Conservation (phyloP, 2,113 vertebrate genomes). For the Rhodinocichla rosea region DNA sequence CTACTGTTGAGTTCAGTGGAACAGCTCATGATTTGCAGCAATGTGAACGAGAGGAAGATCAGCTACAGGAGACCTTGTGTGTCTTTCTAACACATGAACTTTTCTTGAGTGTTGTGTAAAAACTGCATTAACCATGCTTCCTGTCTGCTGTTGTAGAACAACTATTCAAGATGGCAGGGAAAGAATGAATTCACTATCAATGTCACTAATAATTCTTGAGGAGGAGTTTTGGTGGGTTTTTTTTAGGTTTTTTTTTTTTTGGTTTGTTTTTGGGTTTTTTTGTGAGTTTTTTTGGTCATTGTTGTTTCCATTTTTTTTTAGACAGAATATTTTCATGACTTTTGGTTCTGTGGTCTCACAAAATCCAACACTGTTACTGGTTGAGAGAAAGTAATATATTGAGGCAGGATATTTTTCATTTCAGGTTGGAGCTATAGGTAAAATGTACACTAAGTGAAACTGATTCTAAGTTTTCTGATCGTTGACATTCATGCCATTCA, state of each 20-base stretch:
- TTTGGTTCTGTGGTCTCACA: neutral
- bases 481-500: neutral
- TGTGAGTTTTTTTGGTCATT: neutral
- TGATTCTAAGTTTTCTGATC: neutral
- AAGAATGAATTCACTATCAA: neutral
- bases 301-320: neutral
- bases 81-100: neutral
- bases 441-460: neutral
- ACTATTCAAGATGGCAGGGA: neutral
- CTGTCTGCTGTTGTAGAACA: neutral
- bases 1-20: neutral
- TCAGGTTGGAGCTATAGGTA: neutral
- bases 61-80: neutral
- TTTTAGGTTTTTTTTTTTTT: too few relatives aligned
- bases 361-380: neutral
- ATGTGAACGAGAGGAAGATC: neutral
- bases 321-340: neutral
- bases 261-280: neutral
- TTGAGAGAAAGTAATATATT: neutral
- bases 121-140: neutral
- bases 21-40: neutral
- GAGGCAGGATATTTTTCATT: neutral
- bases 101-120: neutral
- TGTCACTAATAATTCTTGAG: neutral
- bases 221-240: fast-evolving